These are phyloP conservation scores for Cheilosia impressa DNA, from an alignment of 2,888 invertebrate genomes.

Conservation along the genomic window DNA sequence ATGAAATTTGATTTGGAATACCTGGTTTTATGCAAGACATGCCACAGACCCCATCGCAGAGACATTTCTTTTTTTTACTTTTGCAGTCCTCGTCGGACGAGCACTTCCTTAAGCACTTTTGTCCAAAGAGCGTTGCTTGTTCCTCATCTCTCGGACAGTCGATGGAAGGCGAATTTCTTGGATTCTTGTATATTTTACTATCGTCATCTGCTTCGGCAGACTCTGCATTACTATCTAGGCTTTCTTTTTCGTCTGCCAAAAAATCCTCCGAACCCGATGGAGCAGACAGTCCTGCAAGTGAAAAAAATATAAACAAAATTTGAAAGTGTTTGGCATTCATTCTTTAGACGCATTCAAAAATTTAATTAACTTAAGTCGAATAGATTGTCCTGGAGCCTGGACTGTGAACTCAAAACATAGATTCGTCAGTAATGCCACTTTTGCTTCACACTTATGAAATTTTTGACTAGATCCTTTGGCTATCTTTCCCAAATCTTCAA, in stretches of 20 bases:
- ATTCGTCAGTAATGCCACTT: too few species aligned
- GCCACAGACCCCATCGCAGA: slow-evolving; percentile 98
- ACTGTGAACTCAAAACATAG: too few species aligned
- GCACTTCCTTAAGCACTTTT: slow-evolving; percentile 96
- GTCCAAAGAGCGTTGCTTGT: slow-evolving; percentile 91
- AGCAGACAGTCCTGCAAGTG: slow-evolving; percentile 69
- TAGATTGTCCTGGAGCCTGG: too few species aligned
- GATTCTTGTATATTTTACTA: slow-evolving; percentile 93
- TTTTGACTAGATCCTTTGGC: too few species aligned
- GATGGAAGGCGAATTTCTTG: slow-evolving; percentile 93
- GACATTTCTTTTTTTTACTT: slow-evolving; percentile 97
- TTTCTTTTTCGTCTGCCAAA: slow-evolving; percentile 84
- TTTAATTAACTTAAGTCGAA: too few species aligned
- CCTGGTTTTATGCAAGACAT: slow-evolving; percentile 99
- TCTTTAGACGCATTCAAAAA: too few species aligned
- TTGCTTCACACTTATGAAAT: too few species aligned
- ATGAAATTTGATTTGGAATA: slow-evolving; percentile 79
- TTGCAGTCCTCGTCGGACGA: slow-evolving; percentile 97
- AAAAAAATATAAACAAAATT: neutral
- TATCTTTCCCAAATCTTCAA: too few species aligned
- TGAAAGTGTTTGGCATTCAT: too few species aligned
- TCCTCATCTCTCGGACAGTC: slow-evolving; percentile 94
- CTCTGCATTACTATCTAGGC: slow-evolving; percentile 85
- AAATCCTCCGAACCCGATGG: slow-evolving; percentile 76
- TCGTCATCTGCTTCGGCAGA: slow-evolving; percentile 89